Conservation (phyloP, 30 jellyfish, hydroid and myxozoan species). For the Pelagia noctiluca region DNA sequence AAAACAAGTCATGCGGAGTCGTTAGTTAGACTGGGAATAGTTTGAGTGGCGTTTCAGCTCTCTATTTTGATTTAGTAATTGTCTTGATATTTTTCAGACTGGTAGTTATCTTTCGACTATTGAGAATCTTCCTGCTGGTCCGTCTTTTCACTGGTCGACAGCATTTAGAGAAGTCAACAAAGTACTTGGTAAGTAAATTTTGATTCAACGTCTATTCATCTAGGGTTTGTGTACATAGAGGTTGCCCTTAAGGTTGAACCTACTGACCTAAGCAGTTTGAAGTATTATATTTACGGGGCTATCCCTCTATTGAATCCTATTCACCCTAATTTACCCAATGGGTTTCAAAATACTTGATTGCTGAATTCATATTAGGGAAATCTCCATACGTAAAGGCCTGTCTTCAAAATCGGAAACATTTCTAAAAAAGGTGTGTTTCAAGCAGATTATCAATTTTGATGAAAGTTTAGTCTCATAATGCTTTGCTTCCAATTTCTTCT, state of each 20-base stretch:
- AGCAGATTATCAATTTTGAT: not conserved
- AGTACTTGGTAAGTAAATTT: slow-evolving; percentile 74
- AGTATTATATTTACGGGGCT: too few species aligned
- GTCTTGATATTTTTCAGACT: slow-evolving; percentile 53
- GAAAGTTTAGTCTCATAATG: not conserved
- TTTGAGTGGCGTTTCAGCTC: not conserved
- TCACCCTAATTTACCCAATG: too few species aligned
- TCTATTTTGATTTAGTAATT: not conserved
- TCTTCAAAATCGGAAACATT: too few species aligned
- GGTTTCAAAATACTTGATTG: too few species aligned
- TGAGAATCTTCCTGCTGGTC: slow-evolving; percentile 77
- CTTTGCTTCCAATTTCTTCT: not conserved
- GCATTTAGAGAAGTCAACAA: slow-evolving; percentile 80
- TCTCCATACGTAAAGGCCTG: too few species aligned
- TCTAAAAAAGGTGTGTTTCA: not conserved
- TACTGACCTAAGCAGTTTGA: too few species aligned
- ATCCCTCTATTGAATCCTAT: too few species aligned
- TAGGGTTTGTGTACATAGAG: too few species aligned
- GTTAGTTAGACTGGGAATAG: too few species aligned
- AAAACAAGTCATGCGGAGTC: slow-evolving; percentile 66
- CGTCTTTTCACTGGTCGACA: slow-evolving; percentile 87
- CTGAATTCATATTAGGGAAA: too few species aligned
- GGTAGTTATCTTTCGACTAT: slow-evolving; percentile 75
- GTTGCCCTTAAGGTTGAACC: too few species aligned
- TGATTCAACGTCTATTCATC: too few species aligned